Evolutionary conservation across 2,797 vertebrate genomes (phyloP).

Genomic region (Gadopsis marmoratus): DNA sequence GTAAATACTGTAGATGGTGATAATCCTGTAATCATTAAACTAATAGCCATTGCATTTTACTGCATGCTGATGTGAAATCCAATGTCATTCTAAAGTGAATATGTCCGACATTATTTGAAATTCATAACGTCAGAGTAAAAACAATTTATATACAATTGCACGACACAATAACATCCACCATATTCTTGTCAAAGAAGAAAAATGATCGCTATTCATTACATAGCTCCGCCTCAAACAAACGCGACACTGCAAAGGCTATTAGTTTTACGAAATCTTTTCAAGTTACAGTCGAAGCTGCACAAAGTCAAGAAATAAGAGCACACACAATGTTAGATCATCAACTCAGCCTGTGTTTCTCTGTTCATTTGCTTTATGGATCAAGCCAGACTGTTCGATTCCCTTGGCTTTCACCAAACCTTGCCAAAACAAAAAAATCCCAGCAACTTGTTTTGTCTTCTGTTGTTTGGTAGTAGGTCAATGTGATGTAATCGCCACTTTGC

Average conservation of each 20-base stretch:
- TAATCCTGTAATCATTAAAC: background rate
- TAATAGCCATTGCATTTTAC: background rate
- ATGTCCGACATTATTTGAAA: background rate
- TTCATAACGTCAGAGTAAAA: no score
- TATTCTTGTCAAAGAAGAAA: background rate
- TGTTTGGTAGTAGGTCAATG: background rate
- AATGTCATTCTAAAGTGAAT: background rate
- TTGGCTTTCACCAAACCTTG: background rate
- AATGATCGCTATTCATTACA: background rate
- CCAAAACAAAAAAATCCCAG: background rate
- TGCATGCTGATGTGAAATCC: background rate
- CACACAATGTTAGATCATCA: background rate
- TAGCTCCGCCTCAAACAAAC: background rate
- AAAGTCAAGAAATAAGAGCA: background rate
- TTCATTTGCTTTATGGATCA: no score
- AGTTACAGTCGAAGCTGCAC: background rate
- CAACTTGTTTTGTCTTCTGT: constrained; percentile 7
- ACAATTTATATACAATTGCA: background rate
- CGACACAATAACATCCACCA: background rate
- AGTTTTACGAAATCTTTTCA: background rate
- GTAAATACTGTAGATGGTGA: background rate
- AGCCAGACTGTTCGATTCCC: no score
- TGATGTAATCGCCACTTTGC: background rate
- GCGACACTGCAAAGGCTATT: background rate
- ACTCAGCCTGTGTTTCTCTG: background rate